Base-by-base conservation (phyloP, 2,888 invertebrate species). In the Chirona hameri region DNA sequence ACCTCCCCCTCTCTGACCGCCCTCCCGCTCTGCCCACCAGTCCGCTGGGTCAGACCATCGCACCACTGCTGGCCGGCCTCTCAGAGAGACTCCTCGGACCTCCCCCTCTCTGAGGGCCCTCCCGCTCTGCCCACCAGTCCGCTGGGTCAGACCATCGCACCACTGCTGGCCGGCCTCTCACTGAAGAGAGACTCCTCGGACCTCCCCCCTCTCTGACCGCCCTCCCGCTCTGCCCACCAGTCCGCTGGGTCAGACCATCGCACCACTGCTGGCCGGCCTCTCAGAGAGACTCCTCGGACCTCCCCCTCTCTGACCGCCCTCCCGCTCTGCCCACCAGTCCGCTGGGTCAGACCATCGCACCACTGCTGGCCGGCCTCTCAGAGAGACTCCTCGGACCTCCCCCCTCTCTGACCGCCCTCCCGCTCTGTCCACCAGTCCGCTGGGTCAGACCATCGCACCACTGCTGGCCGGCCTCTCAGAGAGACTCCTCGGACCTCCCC, bases 11-110 rank as follows among this genome's bases (percentile, higher is more conserved):
- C 80, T 18, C 12, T 12, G 27, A 24, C 39, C 0, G 80, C n/a
- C n/a, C n/a, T n/a, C 60, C 72, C 46, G 21, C 69, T 10, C 39
- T 79, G 24, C 12, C 69, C 80, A 10, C 15, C 82, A 85, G 84
- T 18, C 85, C 84, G 60, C 83, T 85, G 52, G 84, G 84, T 48
- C 84, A 83, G 83, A 82, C 83, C 52, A 80, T 84, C n/a, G 82
- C 83, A 1, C 85, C 84, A 21, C 82, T 85, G 83, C 79, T 84
- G 82, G 79, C 82, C 31, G 80, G 81, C 69, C 52, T 84, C 1
- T 80, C 80, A 80, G 55, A 52, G 80, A 1, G 52, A 14, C 52
- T 15, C 52, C 27, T 27, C n/a, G 3, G 55, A 48, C 80, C n/a
- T n/a, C n/a, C n/a, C n/a, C n/a, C n/a, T n/a, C n/a, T n/a, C n/a